Conservation (phyloP, 2,797 vertebrate species). For the Astyanax mexicanus region DNA sequence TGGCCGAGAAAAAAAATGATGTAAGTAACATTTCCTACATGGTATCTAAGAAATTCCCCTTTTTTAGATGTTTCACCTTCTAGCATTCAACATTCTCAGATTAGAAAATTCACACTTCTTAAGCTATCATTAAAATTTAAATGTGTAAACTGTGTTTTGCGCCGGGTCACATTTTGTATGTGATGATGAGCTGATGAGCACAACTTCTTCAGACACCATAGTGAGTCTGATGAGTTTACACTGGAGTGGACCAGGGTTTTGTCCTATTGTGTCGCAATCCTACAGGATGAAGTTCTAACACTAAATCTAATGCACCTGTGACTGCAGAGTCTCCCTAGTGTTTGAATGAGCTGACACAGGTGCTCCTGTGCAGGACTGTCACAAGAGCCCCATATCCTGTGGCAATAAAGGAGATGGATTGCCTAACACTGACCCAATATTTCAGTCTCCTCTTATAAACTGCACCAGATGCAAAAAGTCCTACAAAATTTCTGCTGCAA, state of each 20-base stretch:
- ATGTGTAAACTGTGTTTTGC: no score
- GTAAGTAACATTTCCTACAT: no score
- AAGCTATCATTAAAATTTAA: no score
- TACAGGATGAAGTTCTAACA: background rate
- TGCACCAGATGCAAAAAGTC: background rate
- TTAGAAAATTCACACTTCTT: no score
- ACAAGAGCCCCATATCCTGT: background rate
- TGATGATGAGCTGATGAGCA: background rate
- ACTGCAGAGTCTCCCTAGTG: background rate
- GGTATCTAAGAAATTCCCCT: no score
- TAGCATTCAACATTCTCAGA: no score
- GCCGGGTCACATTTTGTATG: no score
- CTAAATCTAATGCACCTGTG: background rate
- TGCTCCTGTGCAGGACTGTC: background rate
- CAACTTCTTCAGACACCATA: background rate
- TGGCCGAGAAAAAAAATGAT: background rate
- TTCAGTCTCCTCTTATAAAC: constrained; percentile 19
- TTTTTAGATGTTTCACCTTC: no score
- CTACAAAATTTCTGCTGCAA: background rate
- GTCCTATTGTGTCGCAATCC: no score
- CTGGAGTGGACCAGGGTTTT: background rate
- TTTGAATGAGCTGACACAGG: constrained; percentile 1
- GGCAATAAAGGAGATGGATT: background rate
- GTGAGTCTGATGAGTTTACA: background rate
- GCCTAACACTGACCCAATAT: constrained; percentile 5